These are phyloP conservation scores for Agrotis segetum DNA, from an alignment of 2,888 invertebrate genomes.

Conservation along the genomic window DNA sequence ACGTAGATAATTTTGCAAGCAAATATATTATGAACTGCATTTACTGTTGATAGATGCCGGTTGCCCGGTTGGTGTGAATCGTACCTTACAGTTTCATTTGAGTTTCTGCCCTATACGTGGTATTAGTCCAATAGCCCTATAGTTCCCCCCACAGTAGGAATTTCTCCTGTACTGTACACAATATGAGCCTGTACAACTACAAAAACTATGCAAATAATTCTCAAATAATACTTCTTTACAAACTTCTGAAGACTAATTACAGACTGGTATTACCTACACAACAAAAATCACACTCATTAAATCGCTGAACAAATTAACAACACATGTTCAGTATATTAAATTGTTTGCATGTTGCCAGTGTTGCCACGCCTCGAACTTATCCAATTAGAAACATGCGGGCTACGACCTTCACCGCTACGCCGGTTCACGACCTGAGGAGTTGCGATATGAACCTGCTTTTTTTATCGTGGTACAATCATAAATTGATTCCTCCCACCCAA, in stretches of 20 bases:
- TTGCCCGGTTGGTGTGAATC: too few relatives aligned
- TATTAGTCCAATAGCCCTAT: neutral
- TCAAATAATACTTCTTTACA: neutral
- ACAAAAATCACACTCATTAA: constrained; percentile 12
- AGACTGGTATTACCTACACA: neutral
- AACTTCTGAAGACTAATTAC: neutral
- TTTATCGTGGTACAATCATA: too few relatives aligned
- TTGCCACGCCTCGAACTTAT: constrained; percentile 43
- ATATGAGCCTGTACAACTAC: too few relatives aligned
- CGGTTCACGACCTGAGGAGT: neutral
- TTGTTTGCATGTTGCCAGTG: constrained; percentile 32
- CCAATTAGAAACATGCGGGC: constrained; percentile 53
- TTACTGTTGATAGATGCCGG: too few relatives aligned
- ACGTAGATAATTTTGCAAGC: too few relatives aligned
- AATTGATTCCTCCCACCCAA: too few relatives aligned
- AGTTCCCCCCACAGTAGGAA: neutral
- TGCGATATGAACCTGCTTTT: too few relatives aligned
- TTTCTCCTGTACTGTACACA: too few relatives aligned
- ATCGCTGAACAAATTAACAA: constrained; percentile 17
- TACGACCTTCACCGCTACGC: constrained; percentile 32
- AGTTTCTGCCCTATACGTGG: too few relatives aligned
- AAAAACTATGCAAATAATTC: too few relatives aligned
- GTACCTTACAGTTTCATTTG: too few relatives aligned
- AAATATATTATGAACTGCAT: too few relatives aligned
- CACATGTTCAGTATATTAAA: constrained; percentile 39